Base-by-base conservation (phyloP, 53 echinoderm and acorn worm genomes). In the Antedon mediterranea region DNA sequence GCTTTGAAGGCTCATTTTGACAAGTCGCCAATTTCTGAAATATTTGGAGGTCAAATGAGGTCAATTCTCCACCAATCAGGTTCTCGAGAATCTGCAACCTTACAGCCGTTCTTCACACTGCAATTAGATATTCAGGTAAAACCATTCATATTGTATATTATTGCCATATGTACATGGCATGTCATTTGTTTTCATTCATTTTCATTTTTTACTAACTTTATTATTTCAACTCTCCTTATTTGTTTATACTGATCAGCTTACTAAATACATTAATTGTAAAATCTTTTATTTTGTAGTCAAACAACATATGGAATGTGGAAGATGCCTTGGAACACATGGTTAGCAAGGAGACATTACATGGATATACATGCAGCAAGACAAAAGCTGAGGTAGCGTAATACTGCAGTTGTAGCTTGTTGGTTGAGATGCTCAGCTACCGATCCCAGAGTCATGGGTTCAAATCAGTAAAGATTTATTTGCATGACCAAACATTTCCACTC, bases 11-110 rank as follows among this genome's bases (percentile, higher is more conserved):
- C 98, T 41, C 81, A 90, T 41, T 92, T 98, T 75, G 86, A 86
- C 23, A 85, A 83, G 78, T 93, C 92, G 14, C 91, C 92, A 0
- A 72, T 98, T 41, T 93, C 90, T 28, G 81, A 93, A 74, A 98
- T 98, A 77, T 93, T 98, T 81, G 98, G 98, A 14, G 98, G 98
- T 72, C 90, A 93, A 78, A 98, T 93, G 92, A 86, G 98, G 71
- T 98, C 92, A 28, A 92, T 92, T 33, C 88, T 98, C 0, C 98
- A 98, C 71, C 92, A 98, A 73, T 90, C 88, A 27, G 98, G 93
- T 27, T 93, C 90, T 30, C 87, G 87, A 31, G 98, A 98, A 84
- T 98, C 98, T 20, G 98, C 97, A 13, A 98, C 88, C 70, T 86
- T 98, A 4, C 92, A 98, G 79, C 98, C 98, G 20, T 98, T 93